A percentile compares a stretch with the other conserved stretches of the same genome.
phyloP scores from a whole-genome alignment of 2,888 invertebrate species.

The Lasioglossum morio region DNA sequence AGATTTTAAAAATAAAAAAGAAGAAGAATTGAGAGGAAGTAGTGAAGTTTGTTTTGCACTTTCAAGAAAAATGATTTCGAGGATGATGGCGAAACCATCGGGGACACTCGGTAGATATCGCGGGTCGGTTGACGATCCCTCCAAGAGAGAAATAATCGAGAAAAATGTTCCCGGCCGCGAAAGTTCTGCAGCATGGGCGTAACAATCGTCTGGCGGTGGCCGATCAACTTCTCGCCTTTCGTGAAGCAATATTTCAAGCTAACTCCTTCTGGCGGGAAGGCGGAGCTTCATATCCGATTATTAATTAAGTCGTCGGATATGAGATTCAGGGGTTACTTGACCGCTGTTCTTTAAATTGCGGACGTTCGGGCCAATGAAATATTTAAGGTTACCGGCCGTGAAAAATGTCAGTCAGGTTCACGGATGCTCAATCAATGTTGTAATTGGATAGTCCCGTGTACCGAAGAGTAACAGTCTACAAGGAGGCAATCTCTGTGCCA shows the following conservation, averaged over 20 bases:
- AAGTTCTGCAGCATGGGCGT: neutral
- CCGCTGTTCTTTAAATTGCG: slow-evolving; percentile 8
- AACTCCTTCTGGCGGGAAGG: slow-evolving; percentile 19
- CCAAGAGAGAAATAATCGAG: slow-evolving; percentile 13
- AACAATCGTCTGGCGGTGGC: slow-evolving; percentile 8
- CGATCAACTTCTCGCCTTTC: slow-evolving; percentile 26
- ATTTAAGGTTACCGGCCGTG: neutral
- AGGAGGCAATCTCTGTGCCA: neutral
- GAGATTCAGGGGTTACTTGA: neutral
- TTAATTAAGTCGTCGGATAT: slow-evolving; percentile 27
- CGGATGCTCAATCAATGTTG: slow-evolving; percentile 18
- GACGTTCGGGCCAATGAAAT: neutral
- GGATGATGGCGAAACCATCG: neutral
- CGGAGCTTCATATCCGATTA: slow-evolving; percentile 18
- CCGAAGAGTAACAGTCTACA: neutral
- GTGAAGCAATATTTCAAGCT: slow-evolving; percentile 18
- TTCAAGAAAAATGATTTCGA: neutral
- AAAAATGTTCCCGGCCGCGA: slow-evolving; percentile 5
- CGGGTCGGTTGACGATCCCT: neutral
- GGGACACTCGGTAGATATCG: slow-evolving; percentile 1
- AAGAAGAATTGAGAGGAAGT: no score
- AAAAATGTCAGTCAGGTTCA: slow-evolving; percentile 11
- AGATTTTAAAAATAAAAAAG: no score
- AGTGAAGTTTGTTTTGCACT: no score
- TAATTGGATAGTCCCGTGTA: slow-evolving; percentile 4